Conservation (phyloP, 2,113 vertebrate genomes). For the Hemiscyllium ocellatum region DNA sequence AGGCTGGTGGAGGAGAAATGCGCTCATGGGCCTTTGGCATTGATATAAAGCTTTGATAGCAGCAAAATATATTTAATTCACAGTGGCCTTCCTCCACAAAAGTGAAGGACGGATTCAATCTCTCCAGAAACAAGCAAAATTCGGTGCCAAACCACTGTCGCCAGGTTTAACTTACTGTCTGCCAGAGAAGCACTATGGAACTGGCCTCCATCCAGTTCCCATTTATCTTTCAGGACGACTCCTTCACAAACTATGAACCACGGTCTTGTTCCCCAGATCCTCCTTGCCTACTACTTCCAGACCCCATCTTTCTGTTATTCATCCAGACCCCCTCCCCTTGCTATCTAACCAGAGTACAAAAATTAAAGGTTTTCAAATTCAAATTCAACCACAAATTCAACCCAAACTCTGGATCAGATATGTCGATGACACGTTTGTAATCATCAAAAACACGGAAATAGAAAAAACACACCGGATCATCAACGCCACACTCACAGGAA, state of each 20-base stretch:
- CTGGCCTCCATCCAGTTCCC: background rate
- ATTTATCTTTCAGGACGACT: background rate
- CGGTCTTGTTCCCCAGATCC: background rate
- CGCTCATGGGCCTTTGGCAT: background rate
- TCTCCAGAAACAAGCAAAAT: background rate
- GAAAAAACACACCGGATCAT: too few relatives aligned
- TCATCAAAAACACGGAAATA: too few relatives aligned
- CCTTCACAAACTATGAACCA: background rate
- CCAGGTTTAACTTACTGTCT: constrained; percentile 20
- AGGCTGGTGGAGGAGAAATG: background rate
- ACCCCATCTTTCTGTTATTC: too few relatives aligned
- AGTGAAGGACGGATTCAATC: background rate
- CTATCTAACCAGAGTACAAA: background rate
- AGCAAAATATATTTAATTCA: background rate
- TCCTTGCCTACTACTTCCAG: too few relatives aligned
- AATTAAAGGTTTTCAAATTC: too few relatives aligned
- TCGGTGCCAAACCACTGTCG: background rate
- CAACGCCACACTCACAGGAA: too few relatives aligned
- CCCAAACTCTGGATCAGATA: too few relatives aligned
- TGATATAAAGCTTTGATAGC: background rate
- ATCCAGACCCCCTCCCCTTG: background rate
- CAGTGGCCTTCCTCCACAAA: background rate
- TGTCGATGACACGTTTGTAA: too few relatives aligned
- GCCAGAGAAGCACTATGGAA: background rate
- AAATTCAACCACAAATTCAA: too few relatives aligned